Base-by-base conservation (phyloP, 2,797 vertebrate genomes). In the Xiphorhynchus erythropygius region DNA sequence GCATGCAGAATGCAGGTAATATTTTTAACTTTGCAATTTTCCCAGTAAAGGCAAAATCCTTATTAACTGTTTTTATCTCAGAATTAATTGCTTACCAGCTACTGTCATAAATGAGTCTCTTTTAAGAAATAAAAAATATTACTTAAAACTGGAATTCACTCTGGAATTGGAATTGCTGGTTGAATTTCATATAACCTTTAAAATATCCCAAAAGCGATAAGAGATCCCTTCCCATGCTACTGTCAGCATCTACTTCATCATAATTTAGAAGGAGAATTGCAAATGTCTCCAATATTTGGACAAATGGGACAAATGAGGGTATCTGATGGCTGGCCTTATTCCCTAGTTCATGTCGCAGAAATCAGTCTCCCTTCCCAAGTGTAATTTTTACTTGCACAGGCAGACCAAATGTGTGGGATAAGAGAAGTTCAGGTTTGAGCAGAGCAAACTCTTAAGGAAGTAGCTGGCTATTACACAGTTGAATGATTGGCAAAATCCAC, bases 231-330 rank as follows among this genome's bases (percentile, higher is more conserved):
- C 49, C 76, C 42, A 55, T 73, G 46, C 46, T 86, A 11, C 11
- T 81, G 50, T 73, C 85, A 90, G 23, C 50, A 69, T 65, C 84
- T 79, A 85, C 59, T 93, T 91, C 63, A 79, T 95, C 85, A 94
- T 88, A 22, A 90, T 94, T 93, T 91, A 79, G 23, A 47, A 57
- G 41, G 5, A 90, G 39, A 88, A 78, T 88, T 87, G 42, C 30
- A 94, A 78, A 81, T 65, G 50, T 78, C 76, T 91, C 35, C 25
- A 65, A 60, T 84, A 90, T 81, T 84, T 89, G 80, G 63, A 94
- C 88, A 91, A 93, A 93, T 89, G 52, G 77, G 63, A 95, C 92
- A 94, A 92, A 93, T 87, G 52, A 87, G 11, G 25, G 16, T 67
- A 39, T 82, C 73, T 89, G 63, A 87, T 82, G 49, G 33, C 44